These are phyloP conservation scores for Cryptus armator DNA, from an alignment of 2,888 invertebrate species.

Conservation along the genomic window DNA sequence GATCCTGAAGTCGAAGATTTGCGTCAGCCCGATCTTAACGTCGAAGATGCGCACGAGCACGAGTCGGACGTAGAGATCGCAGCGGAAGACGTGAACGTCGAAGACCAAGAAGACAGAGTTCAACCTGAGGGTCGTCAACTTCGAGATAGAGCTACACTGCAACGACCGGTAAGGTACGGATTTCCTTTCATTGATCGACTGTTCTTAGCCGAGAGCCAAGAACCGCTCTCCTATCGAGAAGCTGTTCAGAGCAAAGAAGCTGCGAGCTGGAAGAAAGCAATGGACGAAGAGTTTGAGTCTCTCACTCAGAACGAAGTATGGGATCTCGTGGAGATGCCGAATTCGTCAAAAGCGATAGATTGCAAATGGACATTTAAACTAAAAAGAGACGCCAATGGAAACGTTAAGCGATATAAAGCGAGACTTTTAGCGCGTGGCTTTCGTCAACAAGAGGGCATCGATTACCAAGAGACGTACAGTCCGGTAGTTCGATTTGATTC, in stretches of 20 bases:
- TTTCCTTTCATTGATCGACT: background rate
- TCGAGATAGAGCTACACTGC: too few relatives aligned
- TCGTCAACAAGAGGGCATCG: constrained; percentile 70
- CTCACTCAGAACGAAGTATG: constrained; percentile 56
- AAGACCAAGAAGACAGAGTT: too few relatives aligned
- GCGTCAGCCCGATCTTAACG: too few relatives aligned
- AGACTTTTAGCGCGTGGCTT: constrained; percentile 75
- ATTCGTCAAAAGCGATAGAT: constrained; percentile 12
- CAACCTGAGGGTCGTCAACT: too few relatives aligned
- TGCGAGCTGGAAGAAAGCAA: constrained; percentile 30
- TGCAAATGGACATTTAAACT: constrained; percentile 33
- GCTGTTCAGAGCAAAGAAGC: constrained; percentile 1
- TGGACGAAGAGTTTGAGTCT: constrained; percentile 57
- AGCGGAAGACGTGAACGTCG: too few relatives aligned
- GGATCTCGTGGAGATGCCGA: constrained; percentile 34
- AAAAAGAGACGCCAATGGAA: constrained; percentile 69
- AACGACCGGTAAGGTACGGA: too few relatives aligned
- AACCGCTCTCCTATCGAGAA: constrained; percentile 9
- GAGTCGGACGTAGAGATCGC: too few relatives aligned
- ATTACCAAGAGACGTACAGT: constrained; percentile 76
- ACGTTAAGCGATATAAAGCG: constrained; percentile 72
- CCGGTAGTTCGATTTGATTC: constrained; percentile 75
- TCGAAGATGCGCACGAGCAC: too few relatives aligned
- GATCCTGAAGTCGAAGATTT: too few relatives aligned
- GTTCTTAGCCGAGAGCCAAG: background rate